A percentile compares a stretch with the other conserved stretches of the same genome.
These are phyloP conservation scores for Anastrepha ludens DNA, from an alignment of 1,140 invertebrate species.

Conservation along the genomic window DNA sequence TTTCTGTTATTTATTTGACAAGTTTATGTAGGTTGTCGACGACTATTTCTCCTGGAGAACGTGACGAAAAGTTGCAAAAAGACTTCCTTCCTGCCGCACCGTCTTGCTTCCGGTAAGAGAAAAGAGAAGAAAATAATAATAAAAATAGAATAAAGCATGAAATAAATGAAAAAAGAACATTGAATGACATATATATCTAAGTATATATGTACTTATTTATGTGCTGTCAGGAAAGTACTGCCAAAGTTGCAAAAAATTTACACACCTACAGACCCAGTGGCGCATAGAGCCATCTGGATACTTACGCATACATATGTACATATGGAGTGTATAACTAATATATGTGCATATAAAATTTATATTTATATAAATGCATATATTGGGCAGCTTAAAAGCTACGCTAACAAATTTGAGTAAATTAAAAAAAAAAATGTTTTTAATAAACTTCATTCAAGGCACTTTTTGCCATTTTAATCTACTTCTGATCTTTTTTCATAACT, in stretches of 20 bases:
- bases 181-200: not conserved
- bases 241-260: slow-evolving; percentile 19
- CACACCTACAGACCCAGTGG: not conserved
- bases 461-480: too few relatives aligned
- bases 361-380: not conserved
- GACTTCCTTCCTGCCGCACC: not conserved
- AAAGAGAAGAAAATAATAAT: not conserved
- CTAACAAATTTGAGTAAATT: too few relatives aligned
- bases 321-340: not conserved
- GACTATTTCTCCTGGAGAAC: slow-evolving; percentile 21
- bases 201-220: slow-evolving; percentile 33
- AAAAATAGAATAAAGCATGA: slow-evolving; percentile 20
- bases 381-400: not conserved
- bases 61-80: slow-evolving; percentile 53
- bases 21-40: slow-evolving; percentile 50
- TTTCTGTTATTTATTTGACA: slow-evolving; percentile 54
- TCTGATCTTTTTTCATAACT: too few relatives aligned
- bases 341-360: not conserved
- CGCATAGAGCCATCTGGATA: not conserved
- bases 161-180: slow-evolving; percentile 7
- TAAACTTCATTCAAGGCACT: too few relatives aligned
- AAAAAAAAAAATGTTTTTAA: too few relatives aligned
- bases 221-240: slow-evolving; percentile 18
- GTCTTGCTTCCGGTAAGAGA: slow-evolving; percentile 3
- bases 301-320: not conserved